phyloP scores from a whole-genome alignment of 2,113 vertebrate species.

The Antechinus stuartii region DNA sequence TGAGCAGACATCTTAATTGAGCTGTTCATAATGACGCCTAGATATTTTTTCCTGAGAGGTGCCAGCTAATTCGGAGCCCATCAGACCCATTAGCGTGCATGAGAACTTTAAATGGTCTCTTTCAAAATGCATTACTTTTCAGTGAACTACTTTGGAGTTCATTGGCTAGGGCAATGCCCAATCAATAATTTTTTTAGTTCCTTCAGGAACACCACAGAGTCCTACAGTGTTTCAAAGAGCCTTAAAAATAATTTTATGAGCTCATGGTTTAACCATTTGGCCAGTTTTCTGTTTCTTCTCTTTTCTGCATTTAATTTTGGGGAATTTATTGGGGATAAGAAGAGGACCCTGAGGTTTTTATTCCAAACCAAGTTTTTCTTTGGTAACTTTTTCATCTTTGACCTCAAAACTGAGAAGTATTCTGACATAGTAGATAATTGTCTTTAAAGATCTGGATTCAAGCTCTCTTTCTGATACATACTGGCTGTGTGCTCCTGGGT shows the following conservation, averaged over 20 bases:
- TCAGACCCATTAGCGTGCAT: constrained; percentile 61
- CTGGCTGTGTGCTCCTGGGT: not conserved
- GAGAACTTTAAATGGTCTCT: constrained; percentile 62
- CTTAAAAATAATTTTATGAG: constrained; percentile 25
- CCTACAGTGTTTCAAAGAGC: not conserved
- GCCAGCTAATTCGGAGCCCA: constrained; percentile 66
- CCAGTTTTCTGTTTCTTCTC: constrained; percentile 39
- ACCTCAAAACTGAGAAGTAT: not conserved
- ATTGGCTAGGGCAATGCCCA: not conserved
- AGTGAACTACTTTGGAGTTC: constrained; percentile 50
- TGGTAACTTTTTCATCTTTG: not conserved
- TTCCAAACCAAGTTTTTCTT: constrained; percentile 44
- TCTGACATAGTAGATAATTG: not conserved
- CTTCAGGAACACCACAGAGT: constrained; percentile 32
- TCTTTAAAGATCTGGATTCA: not conserved
- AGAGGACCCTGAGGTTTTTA: constrained; percentile 29
- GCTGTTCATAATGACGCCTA: constrained; percentile 48
- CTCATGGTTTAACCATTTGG: not conserved
- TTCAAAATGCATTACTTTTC: constrained; percentile 54
- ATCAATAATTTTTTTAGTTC: constrained; percentile 48
- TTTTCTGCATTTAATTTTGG: constrained; percentile 37
- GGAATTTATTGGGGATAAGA: not conserved
- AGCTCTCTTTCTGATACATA: not conserved
- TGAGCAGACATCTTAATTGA: constrained; percentile 70
- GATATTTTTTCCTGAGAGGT: constrained; percentile 36